Conservation (phyloP, 1,140 invertebrate species). For the Centruroides sculpturatus region DNA sequence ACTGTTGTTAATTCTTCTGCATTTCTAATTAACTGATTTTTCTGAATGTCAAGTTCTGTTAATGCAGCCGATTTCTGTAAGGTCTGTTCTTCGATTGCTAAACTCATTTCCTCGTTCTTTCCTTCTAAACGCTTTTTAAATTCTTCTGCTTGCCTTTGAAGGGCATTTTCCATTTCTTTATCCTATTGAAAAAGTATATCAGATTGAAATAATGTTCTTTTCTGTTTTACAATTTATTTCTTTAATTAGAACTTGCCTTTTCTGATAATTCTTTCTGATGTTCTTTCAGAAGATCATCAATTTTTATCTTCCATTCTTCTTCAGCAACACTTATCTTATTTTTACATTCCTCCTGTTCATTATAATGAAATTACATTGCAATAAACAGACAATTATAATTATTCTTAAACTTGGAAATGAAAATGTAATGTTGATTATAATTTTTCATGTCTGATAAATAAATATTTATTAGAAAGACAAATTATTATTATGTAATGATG, state of each 20-base stretch:
- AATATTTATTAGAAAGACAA: too few species aligned
- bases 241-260: not conserved
- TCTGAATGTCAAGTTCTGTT: too few species aligned
- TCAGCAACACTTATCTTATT: constrained; percentile 22
- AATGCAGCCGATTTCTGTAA: not conserved
- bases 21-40: too few species aligned
- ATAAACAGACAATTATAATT: too few species aligned
- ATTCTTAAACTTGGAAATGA: too few species aligned
- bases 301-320: constrained; percentile 13
- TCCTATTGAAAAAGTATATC: not conserved
- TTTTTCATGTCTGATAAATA: too few species aligned
- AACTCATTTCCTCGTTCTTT: constrained; percentile 6
- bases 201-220: not conserved
- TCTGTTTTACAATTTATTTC: too few species aligned
- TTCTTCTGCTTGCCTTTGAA: constrained; percentile 14
- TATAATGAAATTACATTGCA: not conserved
- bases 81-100: constrained; percentile 8
- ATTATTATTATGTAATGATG: too few species aligned
- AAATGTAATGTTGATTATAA: too few species aligned
- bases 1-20: too few species aligned
- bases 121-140: constrained; percentile 19
- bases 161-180: not conserved
- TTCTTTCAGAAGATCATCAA: not conserved
- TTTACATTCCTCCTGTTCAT: constrained; percentile 21
- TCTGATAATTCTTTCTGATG: not conserved